Evolutionary conservation across 2,888 invertebrate species (phyloP).

Genomic region (Diaprepes abbreviatus): DNA sequence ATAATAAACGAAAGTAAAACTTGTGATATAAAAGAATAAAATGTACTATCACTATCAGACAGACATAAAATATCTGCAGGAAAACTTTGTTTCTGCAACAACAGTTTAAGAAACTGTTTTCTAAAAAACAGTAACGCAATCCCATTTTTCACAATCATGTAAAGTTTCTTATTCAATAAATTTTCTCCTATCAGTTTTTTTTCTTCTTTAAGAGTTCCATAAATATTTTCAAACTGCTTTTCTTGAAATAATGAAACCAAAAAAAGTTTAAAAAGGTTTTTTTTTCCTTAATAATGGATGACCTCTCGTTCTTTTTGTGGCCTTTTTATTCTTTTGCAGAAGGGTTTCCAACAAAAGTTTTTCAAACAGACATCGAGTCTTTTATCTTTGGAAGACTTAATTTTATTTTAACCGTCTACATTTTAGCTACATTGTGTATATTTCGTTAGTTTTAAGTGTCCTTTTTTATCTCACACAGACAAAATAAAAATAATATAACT

Average conservation of each 20-base stretch:
- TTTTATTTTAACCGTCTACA: conserved; percentile 21
- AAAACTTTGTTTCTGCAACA: background rate
- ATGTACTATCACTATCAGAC: background rate
- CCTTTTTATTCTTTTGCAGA: conserved; percentile 1
- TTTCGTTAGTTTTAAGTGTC: conserved; percentile 9
- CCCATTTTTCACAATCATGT: background rate
- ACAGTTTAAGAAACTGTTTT: background rate
- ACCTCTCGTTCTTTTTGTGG: conserved; percentile 6
- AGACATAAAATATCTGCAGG: conserved; percentile 5
- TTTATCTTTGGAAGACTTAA: conserved; percentile 15
- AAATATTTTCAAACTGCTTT: conserved; percentile 4
- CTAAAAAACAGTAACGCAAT: conserved; percentile 9
- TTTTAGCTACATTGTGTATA: conserved; percentile 14
- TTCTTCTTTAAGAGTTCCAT: background rate
- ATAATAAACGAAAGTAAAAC: conserved; percentile 1
- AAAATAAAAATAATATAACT: conserved; percentile 7
- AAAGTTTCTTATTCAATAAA: conserved; percentile 4
- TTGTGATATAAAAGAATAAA: background rate
- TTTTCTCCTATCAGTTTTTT: background rate
- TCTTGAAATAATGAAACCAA: conserved; percentile 2
- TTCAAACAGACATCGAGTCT: conserved; percentile 6
- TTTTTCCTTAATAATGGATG: conserved; percentile 7
- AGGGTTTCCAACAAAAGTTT: conserved; percentile 10
- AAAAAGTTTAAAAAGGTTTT: background rate
- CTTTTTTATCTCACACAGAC: conserved; percentile 14